Conservation (phyloP, 1,140 invertebrate species). For the Laupala kohalensis region DNA sequence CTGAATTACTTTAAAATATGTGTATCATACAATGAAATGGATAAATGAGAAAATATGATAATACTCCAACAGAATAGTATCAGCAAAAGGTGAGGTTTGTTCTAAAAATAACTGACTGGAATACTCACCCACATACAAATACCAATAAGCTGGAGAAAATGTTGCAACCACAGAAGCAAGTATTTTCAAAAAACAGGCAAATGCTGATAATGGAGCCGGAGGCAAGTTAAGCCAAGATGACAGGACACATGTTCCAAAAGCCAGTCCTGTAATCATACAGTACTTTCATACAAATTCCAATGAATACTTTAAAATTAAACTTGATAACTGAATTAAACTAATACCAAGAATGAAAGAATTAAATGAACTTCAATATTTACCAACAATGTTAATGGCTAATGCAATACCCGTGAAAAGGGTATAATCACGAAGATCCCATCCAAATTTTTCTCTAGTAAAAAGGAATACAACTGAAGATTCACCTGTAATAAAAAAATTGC, state of each 20-base stretch:
- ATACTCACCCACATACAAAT: neutral
- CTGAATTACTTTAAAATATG: too few species aligned
- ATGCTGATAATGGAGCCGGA: neutral
- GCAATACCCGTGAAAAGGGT: conserved; percentile 7
- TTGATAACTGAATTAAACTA: too few species aligned
- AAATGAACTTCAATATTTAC: neutral
- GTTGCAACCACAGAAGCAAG: neutral
- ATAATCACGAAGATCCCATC: conserved; percentile 13
- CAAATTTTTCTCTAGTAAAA: conserved; percentile 13
- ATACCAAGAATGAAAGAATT: neutral
- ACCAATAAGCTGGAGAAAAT: neutral
- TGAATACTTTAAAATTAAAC: too few species aligned
- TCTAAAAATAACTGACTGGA: too few species aligned
- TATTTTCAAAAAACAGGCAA: neutral
- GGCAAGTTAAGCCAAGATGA: neutral
- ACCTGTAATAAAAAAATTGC: neutral
- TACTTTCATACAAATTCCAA: too few species aligned
- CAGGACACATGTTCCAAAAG: neutral
- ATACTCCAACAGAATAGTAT: too few species aligned
- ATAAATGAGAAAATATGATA: too few species aligned
- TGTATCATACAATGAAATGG: too few species aligned
- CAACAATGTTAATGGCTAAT: conserved; percentile 3
- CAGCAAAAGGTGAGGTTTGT: too few species aligned
- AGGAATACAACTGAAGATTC: conserved; percentile 8
- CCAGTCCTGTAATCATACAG: neutral